phyloP scores from a whole-genome alignment of 2,797 vertebrate genomes.

The Phoebastria nigripes region DNA sequence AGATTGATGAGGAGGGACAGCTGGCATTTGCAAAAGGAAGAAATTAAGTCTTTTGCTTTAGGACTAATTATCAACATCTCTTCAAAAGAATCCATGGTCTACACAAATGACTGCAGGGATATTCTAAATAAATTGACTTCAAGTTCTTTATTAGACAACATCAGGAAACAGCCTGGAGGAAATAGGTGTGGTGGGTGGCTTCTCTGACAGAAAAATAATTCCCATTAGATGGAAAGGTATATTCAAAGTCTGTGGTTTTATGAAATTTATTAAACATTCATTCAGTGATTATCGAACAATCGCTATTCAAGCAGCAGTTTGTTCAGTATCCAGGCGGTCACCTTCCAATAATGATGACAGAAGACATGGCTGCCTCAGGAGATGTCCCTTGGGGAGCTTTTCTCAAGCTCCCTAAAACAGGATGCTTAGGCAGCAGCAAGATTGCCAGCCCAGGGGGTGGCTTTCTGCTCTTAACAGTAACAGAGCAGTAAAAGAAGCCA shows the following conservation, averaged over 20 bases:
- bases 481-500: neutral
- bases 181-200: neutral
- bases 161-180: neutral
- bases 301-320: neutral
- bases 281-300: neutral
- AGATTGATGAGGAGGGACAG: neutral
- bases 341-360: neutral
- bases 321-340: neutral
- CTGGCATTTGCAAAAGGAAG: constrained; percentile 7
- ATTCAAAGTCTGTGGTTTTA: neutral
- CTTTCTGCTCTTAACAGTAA: neutral
- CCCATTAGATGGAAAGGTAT: neutral
- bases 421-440: neutral
- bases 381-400: neutral
- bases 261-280: neutral
- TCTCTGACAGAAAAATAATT: neutral
- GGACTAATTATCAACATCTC: neutral
- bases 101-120: neutral
- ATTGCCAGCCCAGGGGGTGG: neutral
- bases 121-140: neutral
- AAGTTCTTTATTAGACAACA: neutral
- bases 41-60: constrained; percentile 3
- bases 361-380: neutral
- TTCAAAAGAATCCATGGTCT: neutral
- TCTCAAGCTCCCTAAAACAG: neutral